Percentiles rank a stretch among this genome's conserved stretches.
phyloP scores from a whole-genome alignment of 2,888 invertebrate species.

The Erebia palarica region DNA sequence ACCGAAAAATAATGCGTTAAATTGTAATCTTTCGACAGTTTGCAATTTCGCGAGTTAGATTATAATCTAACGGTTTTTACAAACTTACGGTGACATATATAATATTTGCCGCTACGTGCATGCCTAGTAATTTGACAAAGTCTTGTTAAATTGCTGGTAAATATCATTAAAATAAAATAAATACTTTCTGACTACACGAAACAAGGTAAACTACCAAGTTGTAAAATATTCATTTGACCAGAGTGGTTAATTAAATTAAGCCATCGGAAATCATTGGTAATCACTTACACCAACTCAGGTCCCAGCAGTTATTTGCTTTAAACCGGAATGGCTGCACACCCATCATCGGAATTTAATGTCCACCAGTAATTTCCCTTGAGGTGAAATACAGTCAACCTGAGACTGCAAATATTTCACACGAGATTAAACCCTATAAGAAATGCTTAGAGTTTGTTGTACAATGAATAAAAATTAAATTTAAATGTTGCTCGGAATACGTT shows the following conservation, averaged over 20 bases:
- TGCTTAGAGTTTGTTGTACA: constrained; percentile 23
- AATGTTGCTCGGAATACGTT: constrained; percentile 37
- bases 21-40: too few species aligned
- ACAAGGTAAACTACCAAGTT: background rate
- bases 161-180: too few species aligned
- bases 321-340: constrained; percentile 39
- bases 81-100: too few species aligned
- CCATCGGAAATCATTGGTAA: constrained; percentile 38
- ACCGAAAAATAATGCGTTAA: too few species aligned
- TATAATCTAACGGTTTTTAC: too few species aligned
- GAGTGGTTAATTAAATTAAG: constrained; percentile 31
- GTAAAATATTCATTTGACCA: constrained; percentile 12
- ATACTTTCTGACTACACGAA: background rate
- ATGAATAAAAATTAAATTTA: background rate
- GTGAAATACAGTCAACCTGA: constrained; percentile 31
- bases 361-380: constrained; percentile 66
- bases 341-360: constrained; percentile 68
- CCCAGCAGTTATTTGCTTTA: constrained; percentile 38
- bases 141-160: too few species aligned
- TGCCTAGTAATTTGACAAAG: too few species aligned
- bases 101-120: too few species aligned
- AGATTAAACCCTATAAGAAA: constrained; percentile 3
- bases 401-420: background rate
- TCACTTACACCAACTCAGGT: constrained; percentile 41
- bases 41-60: too few species aligned